A percentile compares a stretch with the other conserved stretches of the same genome.
phyloP scores from a whole-genome alignment of 1,140 invertebrate species.

The Phortica variegata region DNA sequence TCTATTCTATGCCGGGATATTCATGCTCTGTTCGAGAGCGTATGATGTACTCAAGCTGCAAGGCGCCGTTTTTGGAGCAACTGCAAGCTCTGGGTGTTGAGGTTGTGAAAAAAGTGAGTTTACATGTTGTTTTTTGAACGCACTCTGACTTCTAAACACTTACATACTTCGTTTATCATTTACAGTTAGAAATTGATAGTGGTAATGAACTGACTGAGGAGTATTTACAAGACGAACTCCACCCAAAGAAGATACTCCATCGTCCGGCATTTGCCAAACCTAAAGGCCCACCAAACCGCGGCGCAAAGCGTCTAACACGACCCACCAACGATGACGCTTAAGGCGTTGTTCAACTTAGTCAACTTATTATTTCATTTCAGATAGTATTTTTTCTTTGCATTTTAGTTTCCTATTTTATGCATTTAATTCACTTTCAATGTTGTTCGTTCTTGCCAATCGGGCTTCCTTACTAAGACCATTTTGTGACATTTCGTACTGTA shows the following conservation, averaged over 20 bases:
- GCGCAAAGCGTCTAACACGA: slow-evolving; percentile 81
- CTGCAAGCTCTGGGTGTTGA: slow-evolving; percentile 77
- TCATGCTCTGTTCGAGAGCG: slow-evolving; percentile 91
- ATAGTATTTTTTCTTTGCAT: slow-evolving; percentile 4
- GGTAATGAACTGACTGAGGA: slow-evolving; percentile 86
- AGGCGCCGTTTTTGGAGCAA: slow-evolving; percentile 79
- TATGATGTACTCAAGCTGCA: slow-evolving; percentile 98
- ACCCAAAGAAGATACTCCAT: slow-evolving; percentile 89
- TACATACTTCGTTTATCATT: slow-evolving; percentile 17
- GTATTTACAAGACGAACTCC: slow-evolving; percentile 88
- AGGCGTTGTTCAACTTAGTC: slow-evolving; percentile 27
- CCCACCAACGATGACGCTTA: slow-evolving; percentile 38
- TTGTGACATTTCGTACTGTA: too few relatives aligned
- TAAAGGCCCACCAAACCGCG: slow-evolving; percentile 88
- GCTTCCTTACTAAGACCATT: slow-evolving; percentile 32
- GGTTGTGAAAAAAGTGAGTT: slow-evolving; percentile 77
- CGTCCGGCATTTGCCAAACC: slow-evolving; percentile 92
- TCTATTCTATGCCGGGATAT: slow-evolving; percentile 97
- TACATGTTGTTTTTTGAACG: neutral
- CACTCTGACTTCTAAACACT: slow-evolving; percentile 5
- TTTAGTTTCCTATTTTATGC: neutral
- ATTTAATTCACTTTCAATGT: neutral
- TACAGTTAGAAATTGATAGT: slow-evolving; percentile 89
- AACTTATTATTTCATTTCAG: slow-evolving; percentile 13
- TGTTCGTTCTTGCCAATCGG: slow-evolving; percentile 21